Percentiles rank a stretch among this genome's conserved stretches.
These are phyloP conservation scores for Notechis scutatus DNA, from an alignment of 2,113 vertebrate genomes.

Conservation along the genomic window DNA sequence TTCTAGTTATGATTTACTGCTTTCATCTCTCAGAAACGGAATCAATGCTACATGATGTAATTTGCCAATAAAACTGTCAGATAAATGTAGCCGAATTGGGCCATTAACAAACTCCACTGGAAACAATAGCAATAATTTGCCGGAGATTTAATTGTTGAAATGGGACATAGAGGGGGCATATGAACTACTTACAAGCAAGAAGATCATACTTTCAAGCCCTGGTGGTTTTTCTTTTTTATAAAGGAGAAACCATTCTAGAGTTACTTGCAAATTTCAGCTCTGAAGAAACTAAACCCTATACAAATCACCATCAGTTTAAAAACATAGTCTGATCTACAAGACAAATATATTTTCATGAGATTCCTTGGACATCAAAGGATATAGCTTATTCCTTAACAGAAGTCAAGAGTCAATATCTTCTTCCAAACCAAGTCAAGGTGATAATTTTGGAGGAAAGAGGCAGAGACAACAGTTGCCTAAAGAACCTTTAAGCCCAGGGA, in stretches of 20 bases:
- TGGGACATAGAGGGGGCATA: not conserved
- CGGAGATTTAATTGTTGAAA: not conserved
- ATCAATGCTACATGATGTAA: slow-evolving; percentile 8
- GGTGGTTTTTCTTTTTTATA: not conserved
- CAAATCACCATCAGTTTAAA: not conserved
- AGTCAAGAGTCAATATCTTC: not conserved
- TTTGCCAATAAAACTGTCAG: slow-evolving; percentile 6
- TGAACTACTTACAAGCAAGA: not conserved
- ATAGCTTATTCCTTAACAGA: not conserved
- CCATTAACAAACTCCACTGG: not conserved
- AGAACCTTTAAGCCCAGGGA: not conserved
- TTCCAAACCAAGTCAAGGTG: not conserved
- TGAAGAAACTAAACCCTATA: not conserved
- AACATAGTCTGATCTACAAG: not conserved
- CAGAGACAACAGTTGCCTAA: not conserved
- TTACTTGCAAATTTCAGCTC: not conserved
- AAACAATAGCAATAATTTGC: not conserved
- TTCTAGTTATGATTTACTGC: not conserved
- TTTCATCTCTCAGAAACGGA: not conserved
- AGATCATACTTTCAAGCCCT: not conserved
- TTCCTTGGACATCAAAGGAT: not conserved
- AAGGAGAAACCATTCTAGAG: not conserved
- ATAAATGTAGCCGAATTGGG: not conserved
- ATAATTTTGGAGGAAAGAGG: not conserved
- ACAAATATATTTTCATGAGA: not conserved